Conservation (phyloP, 2,888 invertebrate genomes). For the Cheilosia impressa region DNA sequence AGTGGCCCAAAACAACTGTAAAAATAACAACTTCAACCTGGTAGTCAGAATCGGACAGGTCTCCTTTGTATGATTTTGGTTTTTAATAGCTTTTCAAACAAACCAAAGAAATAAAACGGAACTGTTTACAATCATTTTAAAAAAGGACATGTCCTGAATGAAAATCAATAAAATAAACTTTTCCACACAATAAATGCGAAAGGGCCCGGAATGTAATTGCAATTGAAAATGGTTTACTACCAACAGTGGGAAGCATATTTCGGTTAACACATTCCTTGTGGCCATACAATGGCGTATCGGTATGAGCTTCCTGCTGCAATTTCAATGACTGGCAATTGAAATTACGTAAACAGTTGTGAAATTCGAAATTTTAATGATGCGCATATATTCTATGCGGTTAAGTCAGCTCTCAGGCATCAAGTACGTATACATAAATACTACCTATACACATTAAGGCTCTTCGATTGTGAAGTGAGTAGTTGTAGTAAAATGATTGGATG, state of each 20-base stretch:
- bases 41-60: no score
- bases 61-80: no score
- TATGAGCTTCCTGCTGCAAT: slow-evolving; percentile 33
- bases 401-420: neutral
- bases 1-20: no score
- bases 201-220: slow-evolving; percentile 42
- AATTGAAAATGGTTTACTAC: slow-evolving; percentile 38
- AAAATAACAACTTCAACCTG: no score
- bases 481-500: neutral
- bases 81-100: neutral
- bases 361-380: slow-evolving; percentile 37
- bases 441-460: neutral
- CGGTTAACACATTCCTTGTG: slow-evolving; percentile 19
- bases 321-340: slow-evolving; percentile 56
- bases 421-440: neutral
- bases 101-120: slow-evolving; percentile 7
- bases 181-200: slow-evolving; percentile 48
- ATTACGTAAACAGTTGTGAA: slow-evolving; percentile 41
- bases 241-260: slow-evolving; percentile 14
- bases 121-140: slow-evolving; percentile 18
- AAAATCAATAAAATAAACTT: slow-evolving; percentile 32
- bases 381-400: neutral
- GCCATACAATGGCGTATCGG: slow-evolving; percentile 26
- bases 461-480: neutral
- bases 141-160: slow-evolving; percentile 13